Evolutionary conservation across 1,140 invertebrate species (phyloP), one percentile per base, ranked within the genome.

Genomic region (Telenomus remus): DNA sequence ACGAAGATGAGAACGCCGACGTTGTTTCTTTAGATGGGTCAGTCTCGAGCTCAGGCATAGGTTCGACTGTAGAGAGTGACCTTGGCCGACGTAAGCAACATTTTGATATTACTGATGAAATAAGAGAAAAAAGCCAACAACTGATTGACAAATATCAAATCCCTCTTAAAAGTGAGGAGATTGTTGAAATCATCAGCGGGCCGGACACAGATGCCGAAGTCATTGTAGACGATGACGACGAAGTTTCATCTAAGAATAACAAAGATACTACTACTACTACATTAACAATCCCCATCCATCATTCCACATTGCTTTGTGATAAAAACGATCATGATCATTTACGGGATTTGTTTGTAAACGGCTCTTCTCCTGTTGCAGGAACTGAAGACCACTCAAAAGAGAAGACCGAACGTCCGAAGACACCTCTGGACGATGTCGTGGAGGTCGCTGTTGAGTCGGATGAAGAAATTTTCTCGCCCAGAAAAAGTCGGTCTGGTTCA

Each of bases 361-460:
- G 8, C 49, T 49, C 51, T 65, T 65, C 11, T 13, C 44, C 11
- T 65, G 61, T 65, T 65, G 53, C 61, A 65, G 61, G 61, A 33
- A 49, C 27, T 15, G 19, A 27, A 10, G 49, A 49, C 39, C 10
- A 44, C 10, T 16, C 4, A 0, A 35, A 50, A 42, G 15, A 14
- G 11, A 14, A 53, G 10, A 11, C 9, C 10, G 5, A 13, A 37
- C 12, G 50, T 16, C 37, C 50, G 16, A 53, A 53, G 39, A 42
- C 35, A 5, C 37, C 35, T 27, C 1, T 44, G 12, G 13, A 44
- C 12, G 19, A 27, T 27, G 19, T 27, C 2, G 11, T 13, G 6
- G 43, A 44, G 11, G 11, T 13, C 13, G 11, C 43, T 13, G n/a
- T n/a, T n/a, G 12, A 44, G 8, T 44, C 43, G 37, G 37, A 39